These are phyloP conservation scores for Ostrea edulis DNA, from an alignment of 1,140 invertebrate species.

Conservation along the genomic window DNA sequence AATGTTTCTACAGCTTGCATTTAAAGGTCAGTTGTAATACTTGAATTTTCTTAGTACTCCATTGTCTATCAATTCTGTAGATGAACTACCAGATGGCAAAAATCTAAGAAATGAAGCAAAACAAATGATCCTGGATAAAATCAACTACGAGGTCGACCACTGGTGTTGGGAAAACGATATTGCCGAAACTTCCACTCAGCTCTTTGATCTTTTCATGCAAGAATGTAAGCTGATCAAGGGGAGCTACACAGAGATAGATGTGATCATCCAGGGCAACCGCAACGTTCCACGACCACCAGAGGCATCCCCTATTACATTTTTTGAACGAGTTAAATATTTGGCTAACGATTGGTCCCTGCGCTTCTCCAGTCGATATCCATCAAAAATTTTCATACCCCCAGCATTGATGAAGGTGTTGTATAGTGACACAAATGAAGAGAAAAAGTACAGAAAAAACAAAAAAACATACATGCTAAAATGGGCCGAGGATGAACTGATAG, in stretches of 20 bases:
- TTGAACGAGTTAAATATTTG: no score
- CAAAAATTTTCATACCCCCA: conserved; percentile 58
- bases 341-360: no score
- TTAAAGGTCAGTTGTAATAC: no score
- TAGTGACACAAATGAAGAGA: conserved; percentile 46
- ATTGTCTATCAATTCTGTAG: not conserved
- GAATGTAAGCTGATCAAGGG: conserved; percentile 56
- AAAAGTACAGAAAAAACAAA: conserved; percentile 52
- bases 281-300: not conserved
- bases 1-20: no score
- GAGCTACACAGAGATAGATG: conserved; percentile 54
- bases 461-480: conserved; percentile 53
- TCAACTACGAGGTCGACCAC: conserved; percentile 47
- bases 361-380: not conserved
- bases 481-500: conserved; percentile 44
- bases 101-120: conserved; percentile 58
- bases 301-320: not conserved
- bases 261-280: conserved; percentile 41
- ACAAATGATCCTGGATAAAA: conserved; percentile 48
- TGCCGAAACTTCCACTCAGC: conserved; percentile 29
- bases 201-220: conserved; percentile 51
- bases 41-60: not conserved
- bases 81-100: conserved; percentile 45
- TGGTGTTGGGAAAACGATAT: conserved; percentile 52
- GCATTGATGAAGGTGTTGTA: conserved; percentile 53